phyloP scores from a whole-genome alignment of 1,140 invertebrate genomes.

The Drosophila nebulosa region DNA sequence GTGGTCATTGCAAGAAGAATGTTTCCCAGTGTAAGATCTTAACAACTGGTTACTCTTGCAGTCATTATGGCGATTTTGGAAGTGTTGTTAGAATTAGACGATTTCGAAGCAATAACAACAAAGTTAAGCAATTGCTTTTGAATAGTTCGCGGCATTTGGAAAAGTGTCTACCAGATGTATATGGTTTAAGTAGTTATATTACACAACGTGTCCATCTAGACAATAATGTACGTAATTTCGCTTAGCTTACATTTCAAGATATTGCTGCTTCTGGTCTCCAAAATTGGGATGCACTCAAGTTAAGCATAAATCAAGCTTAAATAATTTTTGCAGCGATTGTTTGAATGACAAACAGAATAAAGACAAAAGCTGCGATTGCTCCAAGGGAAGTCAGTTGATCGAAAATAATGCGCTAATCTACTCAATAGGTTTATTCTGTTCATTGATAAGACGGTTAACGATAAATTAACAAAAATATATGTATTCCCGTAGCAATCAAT shows the following conservation, averaged over 20 bases:
- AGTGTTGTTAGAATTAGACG: not conserved
- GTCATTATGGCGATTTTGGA: not conserved
- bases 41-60: not conserved
- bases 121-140: not conserved
- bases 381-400: not conserved
- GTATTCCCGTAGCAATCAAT: too few relatives aligned
- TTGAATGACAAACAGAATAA: not conserved
- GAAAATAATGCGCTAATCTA: not conserved
- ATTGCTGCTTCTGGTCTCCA: not conserved
- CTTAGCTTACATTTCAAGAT: not conserved
- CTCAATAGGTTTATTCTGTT: not conserved
- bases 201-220: not conserved
- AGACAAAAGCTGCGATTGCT: not conserved
- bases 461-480: not conserved
- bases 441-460: not conserved
- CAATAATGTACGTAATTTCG: not conserved
- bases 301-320: not conserved
- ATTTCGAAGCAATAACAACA: not conserved
- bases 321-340: not conserved
- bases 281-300: not conserved
- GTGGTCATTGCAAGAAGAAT: not conserved
- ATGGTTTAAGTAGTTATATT: not conserved
- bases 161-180: not conserved
- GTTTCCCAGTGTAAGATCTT: not conserved
- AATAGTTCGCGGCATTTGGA: not conserved